Conservation (phyloP, 2,797 vertebrate species). For the Pempheris klunzingeri region DNA sequence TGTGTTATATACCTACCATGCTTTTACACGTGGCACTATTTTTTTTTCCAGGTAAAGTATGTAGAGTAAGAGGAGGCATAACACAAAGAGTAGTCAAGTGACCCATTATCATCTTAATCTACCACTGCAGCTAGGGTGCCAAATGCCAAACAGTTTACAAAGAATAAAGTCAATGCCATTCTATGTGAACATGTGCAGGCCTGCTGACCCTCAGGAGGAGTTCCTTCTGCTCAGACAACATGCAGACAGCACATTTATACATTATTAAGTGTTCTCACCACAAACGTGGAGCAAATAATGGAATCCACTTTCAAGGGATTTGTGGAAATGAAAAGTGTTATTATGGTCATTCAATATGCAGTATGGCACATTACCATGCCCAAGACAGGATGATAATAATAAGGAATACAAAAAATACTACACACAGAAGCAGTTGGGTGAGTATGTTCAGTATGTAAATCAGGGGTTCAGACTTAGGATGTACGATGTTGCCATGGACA, state of each 20-base stretch:
- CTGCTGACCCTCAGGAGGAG: slow-evolving; percentile 10
- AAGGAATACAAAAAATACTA: not conserved
- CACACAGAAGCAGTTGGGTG: not conserved
- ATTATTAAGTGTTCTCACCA: not conserved
- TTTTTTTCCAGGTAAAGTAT: too few species aligned
- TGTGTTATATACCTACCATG: too few species aligned
- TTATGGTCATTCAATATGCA: not conserved
- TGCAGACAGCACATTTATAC: slow-evolving; percentile 13
- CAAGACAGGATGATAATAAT: not conserved
- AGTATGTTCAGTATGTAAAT: too few species aligned
- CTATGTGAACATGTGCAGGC: slow-evolving; percentile 13
- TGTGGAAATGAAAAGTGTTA: not conserved
- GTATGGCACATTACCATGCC: not conserved
- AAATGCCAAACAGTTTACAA: not conserved
- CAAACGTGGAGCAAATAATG: not conserved
- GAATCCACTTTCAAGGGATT: slow-evolving; percentile 16
- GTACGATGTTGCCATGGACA: too few species aligned
- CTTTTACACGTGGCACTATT: too few species aligned
- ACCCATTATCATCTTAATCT: too few species aligned
- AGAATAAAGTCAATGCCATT: not conserved
- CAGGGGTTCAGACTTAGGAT: not conserved
- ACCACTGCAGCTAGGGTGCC: not conserved
- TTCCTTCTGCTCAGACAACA: slow-evolving; percentile 12
- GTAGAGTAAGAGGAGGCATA: too few species aligned
- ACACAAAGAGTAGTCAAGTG: too few species aligned